These are phyloP conservation scores for Pocillopora verrucosa DNA, from an alignment of 64 coral and sea anemone species.

Conservation along the genomic window DNA sequence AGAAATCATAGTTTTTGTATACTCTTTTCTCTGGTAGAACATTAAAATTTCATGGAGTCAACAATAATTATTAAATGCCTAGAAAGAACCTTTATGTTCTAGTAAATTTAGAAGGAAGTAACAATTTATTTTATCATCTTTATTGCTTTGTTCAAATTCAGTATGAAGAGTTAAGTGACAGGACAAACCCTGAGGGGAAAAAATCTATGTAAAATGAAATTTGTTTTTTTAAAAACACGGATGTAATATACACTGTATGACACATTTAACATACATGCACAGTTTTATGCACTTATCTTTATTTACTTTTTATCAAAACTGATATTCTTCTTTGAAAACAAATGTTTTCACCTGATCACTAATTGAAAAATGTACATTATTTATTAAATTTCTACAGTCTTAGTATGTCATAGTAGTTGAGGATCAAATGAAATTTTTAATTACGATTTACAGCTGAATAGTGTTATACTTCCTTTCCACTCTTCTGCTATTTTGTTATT, in stretches of 20 bases:
- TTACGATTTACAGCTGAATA: constrained; percentile 12
- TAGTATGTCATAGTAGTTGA: not conserved
- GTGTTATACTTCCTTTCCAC: not conserved
- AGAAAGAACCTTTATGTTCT: too few relatives aligned
- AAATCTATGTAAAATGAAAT: too few relatives aligned
- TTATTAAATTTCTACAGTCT: constrained; percentile 23
- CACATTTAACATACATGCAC: not conserved
- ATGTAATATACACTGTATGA: too few relatives aligned
- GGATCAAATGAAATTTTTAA: constrained; percentile 28
- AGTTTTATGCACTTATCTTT: not conserved
- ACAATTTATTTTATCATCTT: too few relatives aligned
- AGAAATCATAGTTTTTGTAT: too few relatives aligned
- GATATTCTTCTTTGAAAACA: not conserved
- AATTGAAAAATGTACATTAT: constrained; percentile 22
- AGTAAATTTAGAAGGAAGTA: too few relatives aligned
- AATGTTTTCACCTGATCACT: not conserved
- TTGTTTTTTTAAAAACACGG: not conserved
- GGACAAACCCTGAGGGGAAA: too few relatives aligned
- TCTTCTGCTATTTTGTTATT: not conserved
- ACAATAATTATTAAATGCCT: too few relatives aligned
- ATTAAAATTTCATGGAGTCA: too few relatives aligned
- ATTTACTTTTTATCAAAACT: not conserved
- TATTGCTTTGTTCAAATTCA: too few relatives aligned
- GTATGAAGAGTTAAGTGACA: too few relatives aligned
- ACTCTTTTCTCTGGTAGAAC: too few relatives aligned